phyloP scores from a whole-genome alignment of 2,797 vertebrate genomes.

The Sebastes elongatus region DNA sequence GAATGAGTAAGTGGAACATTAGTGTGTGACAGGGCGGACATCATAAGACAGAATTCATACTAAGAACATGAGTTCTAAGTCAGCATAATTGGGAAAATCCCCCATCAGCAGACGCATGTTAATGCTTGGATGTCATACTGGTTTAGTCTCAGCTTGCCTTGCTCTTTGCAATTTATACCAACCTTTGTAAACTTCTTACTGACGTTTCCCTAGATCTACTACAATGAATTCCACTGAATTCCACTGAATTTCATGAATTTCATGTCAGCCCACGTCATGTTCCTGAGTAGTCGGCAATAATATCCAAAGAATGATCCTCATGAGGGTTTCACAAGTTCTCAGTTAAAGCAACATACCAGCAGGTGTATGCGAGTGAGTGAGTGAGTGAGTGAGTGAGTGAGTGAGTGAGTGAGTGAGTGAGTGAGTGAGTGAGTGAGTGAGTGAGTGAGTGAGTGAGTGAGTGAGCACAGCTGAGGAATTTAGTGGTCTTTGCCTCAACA shows the following conservation, averaged over 20 bases:
- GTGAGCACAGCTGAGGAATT: constrained; percentile 58
- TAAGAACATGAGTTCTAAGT: not conserved
- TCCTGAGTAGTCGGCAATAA: constrained; percentile 29
- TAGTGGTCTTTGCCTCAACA: constrained; percentile 44
- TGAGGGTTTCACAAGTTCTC: constrained; percentile 56
- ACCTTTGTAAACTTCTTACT: not conserved
- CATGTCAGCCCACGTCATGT: constrained; percentile 8
- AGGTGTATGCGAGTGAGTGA: constrained; percentile 51
- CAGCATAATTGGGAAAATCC: constrained; percentile 11
- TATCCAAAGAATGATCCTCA: constrained; percentile 59
- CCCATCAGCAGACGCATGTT: constrained; percentile 23
- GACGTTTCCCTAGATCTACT: not conserved
- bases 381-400: constrained; percentile 11
- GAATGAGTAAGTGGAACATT: not conserved
- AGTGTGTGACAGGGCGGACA: not conserved
- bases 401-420: constrained; percentile 11
- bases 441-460: not conserved
- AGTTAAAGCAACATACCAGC: constrained; percentile 58
- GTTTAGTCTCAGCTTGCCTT: constrained; percentile 11
- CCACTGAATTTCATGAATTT: not conserved
- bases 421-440: too few relatives aligned
- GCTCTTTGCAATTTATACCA: not conserved
- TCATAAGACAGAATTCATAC: not conserved
- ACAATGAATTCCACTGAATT: not conserved
- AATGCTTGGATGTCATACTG: not conserved